Conservation (phyloP, 64 coral and sea anemone species). For the Stichodactyla mertensii region DNA sequence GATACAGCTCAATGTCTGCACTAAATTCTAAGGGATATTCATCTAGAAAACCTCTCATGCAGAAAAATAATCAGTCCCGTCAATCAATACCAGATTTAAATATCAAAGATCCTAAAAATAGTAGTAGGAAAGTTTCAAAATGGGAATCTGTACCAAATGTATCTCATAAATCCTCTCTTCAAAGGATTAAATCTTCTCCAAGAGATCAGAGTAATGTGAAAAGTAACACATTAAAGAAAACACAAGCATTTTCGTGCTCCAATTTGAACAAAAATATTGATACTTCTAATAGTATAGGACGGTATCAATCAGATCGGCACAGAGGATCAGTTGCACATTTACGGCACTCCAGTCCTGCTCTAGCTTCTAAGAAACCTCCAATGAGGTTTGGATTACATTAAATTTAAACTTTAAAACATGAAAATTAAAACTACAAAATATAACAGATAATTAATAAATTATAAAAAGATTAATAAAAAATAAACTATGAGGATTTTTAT, state of each 20-base stretch:
- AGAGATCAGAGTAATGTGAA: not conserved
- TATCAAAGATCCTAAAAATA: not conserved
- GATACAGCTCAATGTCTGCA: not conserved
- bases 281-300: not conserved
- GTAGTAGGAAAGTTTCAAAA: not conserved
- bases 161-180: not conserved
- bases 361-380: conserved; percentile 13
- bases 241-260: conserved; percentile 5
- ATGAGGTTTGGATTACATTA: conserved; percentile 15
- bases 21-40: not conserved
- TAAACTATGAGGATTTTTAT: not conserved
- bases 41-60: not conserved
- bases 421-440: not conserved
- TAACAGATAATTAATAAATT: not conserved
- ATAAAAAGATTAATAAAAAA: not conserved
- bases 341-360: not conserved
- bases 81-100: not conserved
- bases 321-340: not conserved
- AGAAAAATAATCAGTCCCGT: not conserved
- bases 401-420: not conserved
- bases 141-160: conserved; percentile 9
- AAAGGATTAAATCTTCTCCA: not conserved
- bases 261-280: conserved; percentile 5
- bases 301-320: not conserved
- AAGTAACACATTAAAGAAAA: conserved; percentile 4